Base-by-base conservation (phyloP, 2,888 invertebrate species). In the Cephalotes varians region DNA sequence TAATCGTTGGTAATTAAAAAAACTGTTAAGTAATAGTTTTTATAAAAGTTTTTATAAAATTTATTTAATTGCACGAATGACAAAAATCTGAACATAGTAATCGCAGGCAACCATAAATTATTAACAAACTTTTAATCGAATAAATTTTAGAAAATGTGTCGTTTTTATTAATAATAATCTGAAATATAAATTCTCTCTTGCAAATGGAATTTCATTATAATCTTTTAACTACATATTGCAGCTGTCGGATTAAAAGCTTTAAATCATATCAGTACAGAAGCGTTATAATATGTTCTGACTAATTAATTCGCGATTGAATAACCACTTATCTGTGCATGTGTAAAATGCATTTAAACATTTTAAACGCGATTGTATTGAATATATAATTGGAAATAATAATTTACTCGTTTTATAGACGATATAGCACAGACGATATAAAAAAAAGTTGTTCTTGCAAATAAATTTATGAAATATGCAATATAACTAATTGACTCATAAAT, bases 221-320 rank as follows among this genome's bases (percentile, higher is more conserved):
- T 74, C 73, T 49, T 21, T 76, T 21, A 64, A 34, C 49, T 74
- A 15, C 34, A 51, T 65, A 51, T 54, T 65, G 9, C 51, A 65
- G n/a, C 21, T 67, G 40, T 76, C 7, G 65, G 67, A 67, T 67
- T 76, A 67, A 76, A 76, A 67, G 54, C 12, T 65, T 76, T 76
- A 67, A 54, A 76, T 76, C 10, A 64, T 40, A 76, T 76, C 67
- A 54, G 51, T 37, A 47, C 65, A 64, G 12, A 40, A 28, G 40
- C 10, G 5, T 54, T 76, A n/a, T n/a, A 54, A 76, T 51, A 65
- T 40, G n/a, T 67, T 65, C 54, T 65, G 15, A 65, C 51, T 51
- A 67, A 76, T 65, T 40, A 76, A 76, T 76, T 54, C 28, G 10
- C 21, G 31, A 65, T 76, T 51, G 28, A 21, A 51, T 54, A 40